Evolutionary conservation across 1,140 invertebrate genomes (phyloP).

Genomic region (Neodiprion virginianus): DNA sequence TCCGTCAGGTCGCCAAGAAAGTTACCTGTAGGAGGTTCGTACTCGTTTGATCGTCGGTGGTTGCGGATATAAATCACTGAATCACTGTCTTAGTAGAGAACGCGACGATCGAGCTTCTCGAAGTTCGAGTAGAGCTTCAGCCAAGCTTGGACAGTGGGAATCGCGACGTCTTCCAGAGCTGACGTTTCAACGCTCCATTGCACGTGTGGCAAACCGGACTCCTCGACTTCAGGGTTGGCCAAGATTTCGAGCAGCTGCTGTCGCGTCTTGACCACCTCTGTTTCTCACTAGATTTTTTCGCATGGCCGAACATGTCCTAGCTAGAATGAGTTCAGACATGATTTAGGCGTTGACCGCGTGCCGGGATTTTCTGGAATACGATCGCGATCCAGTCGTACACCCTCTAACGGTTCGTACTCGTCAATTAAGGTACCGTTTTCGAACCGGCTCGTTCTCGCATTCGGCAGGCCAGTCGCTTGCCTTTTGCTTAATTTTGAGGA

Average conservation of each 20-base stretch:
- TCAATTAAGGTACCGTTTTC: slow-evolving; percentile 44
- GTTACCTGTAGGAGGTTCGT: slow-evolving; percentile 31
- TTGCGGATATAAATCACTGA: slow-evolving; percentile 36
- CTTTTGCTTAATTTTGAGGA: slow-evolving; percentile 44
- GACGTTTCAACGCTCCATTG: no score
- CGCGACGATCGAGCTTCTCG: slow-evolving; percentile 39
- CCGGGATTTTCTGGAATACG: slow-evolving; percentile 27
- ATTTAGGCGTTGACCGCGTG: slow-evolving; percentile 41
- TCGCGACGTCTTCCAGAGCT: no score
- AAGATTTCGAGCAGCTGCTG: slow-evolving; percentile 41
- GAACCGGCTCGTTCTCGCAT: slow-evolving; percentile 33
- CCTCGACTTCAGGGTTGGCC: slow-evolving; percentile 32
- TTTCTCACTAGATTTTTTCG: slow-evolving; percentile 38
- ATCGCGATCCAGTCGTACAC: slow-evolving; percentile 42
- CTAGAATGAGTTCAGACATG: slow-evolving; percentile 51
- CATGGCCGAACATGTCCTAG: slow-evolving; percentile 42
- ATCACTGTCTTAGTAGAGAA: slow-evolving; percentile 58
- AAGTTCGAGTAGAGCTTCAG: slow-evolving; percentile 26
- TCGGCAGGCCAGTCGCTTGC: slow-evolving; percentile 17
- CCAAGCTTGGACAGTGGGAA: no score
- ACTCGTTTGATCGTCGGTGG: slow-evolving; percentile 12
- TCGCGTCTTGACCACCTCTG: slow-evolving; percentile 34
- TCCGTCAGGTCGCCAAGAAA: slow-evolving; percentile 47
- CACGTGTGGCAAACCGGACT: slow-evolving; percentile 27
- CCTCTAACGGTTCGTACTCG: slow-evolving; percentile 43